These are phyloP conservation scores for Tychaedon coryphoeus DNA, from an alignment of 2,113 vertebrate species.

Conservation along the genomic window DNA sequence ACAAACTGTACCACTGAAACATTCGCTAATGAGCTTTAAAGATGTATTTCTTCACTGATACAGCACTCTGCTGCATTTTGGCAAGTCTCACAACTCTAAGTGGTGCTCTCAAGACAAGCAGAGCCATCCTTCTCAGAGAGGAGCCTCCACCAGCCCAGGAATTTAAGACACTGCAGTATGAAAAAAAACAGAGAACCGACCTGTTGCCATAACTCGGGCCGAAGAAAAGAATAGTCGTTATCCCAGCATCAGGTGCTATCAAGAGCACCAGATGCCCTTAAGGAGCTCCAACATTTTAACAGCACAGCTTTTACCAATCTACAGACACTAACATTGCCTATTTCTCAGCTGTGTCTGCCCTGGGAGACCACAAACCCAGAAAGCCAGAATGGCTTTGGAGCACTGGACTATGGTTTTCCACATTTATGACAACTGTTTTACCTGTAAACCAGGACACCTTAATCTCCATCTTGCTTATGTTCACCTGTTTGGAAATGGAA, in stretches of 20 bases:
- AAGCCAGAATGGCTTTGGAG: background rate
- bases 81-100: background rate
- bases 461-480: background rate
- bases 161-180: background rate
- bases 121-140: background rate
- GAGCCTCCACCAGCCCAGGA: background rate
- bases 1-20: background rate
- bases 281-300: background rate
- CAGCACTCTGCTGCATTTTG: background rate
- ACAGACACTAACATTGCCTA: background rate
- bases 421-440: rapidly evolving
- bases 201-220: background rate
- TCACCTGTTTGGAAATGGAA: background rate
- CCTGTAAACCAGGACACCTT: background rate
- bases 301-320: background rate
- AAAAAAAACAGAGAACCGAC: background rate
- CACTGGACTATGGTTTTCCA: background rate
- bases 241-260: background rate
- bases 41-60: background rate
- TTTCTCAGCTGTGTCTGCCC: background rate
- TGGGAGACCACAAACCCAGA: background rate
- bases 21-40: rapidly evolving
- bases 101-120: background rate
- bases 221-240: background rate
- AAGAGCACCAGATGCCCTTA: background rate